These are phyloP conservation scores for Periophthalmus magnuspinnatus DNA, from an alignment of 2,797 vertebrate genomes.

Conservation along the genomic window DNA sequence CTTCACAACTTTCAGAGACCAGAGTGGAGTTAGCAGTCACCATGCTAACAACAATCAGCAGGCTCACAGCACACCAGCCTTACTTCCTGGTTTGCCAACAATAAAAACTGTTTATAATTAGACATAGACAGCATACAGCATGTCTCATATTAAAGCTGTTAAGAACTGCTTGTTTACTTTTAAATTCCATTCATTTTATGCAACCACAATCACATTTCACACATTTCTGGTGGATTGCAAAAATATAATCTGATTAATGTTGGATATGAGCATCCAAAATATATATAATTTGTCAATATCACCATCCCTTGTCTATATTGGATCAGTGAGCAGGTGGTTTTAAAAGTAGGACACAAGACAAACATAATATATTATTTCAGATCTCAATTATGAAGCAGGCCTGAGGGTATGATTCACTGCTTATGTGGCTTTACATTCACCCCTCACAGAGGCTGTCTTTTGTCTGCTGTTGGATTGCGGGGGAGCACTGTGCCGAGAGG, in stretches of 20 bases:
- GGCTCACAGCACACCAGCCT: no score
- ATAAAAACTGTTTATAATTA: no score
- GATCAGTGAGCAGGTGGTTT: constrained; percentile 16
- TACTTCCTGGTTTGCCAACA: no score
- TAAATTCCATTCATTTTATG: background rate
- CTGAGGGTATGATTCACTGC: background rate
- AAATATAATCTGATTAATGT: no score
- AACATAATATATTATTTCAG: constrained; percentile 9
- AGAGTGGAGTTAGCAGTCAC: no score
- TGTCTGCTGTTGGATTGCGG: constrained; percentile 18
- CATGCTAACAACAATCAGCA: no score
- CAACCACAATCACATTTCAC: no score
- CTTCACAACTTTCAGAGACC: no score
- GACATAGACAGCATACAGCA: no score
- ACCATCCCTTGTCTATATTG: background rate
- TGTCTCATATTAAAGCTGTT: no score
- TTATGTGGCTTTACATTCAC: constrained; percentile 13
- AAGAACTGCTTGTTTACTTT: background rate
- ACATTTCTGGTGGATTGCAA: no score
- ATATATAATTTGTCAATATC: background rate
- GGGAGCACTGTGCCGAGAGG: constrained; percentile 11
- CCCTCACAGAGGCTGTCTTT: constrained; percentile 6
- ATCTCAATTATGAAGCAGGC: constrained; percentile 20
- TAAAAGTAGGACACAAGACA: constrained; percentile 14
- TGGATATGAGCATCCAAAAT: background rate